These are phyloP conservation scores for Drosophila kambysellisi DNA, from an alignment of 2,888 invertebrate genomes.

Conservation along the genomic window DNA sequence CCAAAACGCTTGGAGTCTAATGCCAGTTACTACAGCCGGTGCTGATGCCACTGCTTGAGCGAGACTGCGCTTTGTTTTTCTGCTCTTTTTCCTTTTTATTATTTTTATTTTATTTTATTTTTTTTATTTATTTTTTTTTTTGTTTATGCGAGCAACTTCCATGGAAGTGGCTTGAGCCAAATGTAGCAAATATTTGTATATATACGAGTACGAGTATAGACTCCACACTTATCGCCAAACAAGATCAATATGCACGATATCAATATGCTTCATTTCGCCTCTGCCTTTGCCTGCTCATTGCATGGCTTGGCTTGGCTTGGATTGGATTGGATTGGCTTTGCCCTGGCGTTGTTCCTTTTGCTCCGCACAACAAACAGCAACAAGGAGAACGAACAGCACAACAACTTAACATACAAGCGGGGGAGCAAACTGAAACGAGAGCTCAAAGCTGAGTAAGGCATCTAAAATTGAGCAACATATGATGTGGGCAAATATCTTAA, in stretches of 20 bases:
- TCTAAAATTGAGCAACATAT: slow-evolving; percentile 36
- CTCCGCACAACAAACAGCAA: slow-evolving; percentile 32
- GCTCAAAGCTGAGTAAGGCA: slow-evolving; percentile 24
- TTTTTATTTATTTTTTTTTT: slow-evolving; percentile 29
- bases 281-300: slow-evolving; percentile 4
- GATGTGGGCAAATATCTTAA: slow-evolving; percentile 8
- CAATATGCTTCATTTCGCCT: slow-evolving; percentile 76
- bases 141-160: slow-evolving; percentile 79
- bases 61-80: slow-evolving; percentile 38
- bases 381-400: slow-evolving; percentile 36
- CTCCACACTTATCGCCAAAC: slow-evolving; percentile 83
- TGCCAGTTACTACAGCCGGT: slow-evolving; percentile 50
- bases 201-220: slow-evolving; percentile 55
- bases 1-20: slow-evolving; percentile 61
- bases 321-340: neutral
- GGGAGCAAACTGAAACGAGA: slow-evolving; percentile 21
- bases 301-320: neutral
- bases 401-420: slow-evolving; percentile 19
- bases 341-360: slow-evolving; percentile 52
- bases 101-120: slow-evolving; percentile 31
- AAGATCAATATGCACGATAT: slow-evolving; percentile 85
- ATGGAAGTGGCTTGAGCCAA: slow-evolving; percentile 83
- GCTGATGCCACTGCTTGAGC: slow-evolving; percentile 11
- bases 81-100: slow-evolving; percentile 37
- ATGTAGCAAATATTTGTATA: slow-evolving; percentile 73